These are phyloP conservation scores for Addax nasomaculatus DNA, from an alignment of 2,113 vertebrate genomes.

Conservation along the genomic window DNA sequence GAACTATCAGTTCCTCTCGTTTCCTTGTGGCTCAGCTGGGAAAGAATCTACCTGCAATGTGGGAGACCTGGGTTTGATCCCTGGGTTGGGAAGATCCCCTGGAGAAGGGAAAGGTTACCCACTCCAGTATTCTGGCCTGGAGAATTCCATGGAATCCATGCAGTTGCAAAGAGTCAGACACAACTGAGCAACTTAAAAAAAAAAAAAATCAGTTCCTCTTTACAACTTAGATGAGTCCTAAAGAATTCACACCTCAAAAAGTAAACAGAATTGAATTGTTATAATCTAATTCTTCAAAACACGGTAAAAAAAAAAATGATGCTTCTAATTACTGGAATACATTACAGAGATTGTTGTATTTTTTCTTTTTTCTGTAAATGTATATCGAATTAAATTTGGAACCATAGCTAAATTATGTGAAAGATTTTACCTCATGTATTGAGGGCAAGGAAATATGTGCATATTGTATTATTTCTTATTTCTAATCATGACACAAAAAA, in stretches of 20 bases:
- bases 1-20: neutral
- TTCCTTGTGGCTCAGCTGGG: neutral
- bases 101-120: neutral
- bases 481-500: neutral
- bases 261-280: neutral
- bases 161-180: neutral
- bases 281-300: neutral
- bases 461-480: neutral
- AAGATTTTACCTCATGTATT: neutral
- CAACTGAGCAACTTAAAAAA: neutral
- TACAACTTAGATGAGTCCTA: neutral
- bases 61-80: neutral
- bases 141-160: neutral
- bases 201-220: neutral
- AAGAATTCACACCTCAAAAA: neutral
- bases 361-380: neutral
- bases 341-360: neutral
- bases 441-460: neutral
- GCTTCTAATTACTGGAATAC: neutral
- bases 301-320: neutral
- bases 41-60: neutral
- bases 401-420: neutral
- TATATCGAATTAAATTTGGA: neutral
- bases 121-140: neutral
- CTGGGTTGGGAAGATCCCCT: neutral